Evolutionary conservation across 2,888 invertebrate species (phyloP), one percentile per base, ranked within the genome.

Genomic region (Gibbula magus): DNA sequence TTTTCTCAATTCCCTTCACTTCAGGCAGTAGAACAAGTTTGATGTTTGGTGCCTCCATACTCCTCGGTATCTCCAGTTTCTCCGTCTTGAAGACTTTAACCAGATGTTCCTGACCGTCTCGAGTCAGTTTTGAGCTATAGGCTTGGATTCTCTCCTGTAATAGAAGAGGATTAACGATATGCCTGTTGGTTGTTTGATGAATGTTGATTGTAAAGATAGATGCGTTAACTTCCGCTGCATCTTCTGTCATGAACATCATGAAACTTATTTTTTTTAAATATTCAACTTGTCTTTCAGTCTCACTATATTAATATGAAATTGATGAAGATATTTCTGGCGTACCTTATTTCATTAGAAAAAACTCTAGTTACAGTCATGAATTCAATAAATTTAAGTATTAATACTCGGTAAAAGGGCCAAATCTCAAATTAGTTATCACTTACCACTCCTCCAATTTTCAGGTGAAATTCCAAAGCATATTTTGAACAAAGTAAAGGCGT

Each of bases 371-470:
- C n/a, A n/a, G n/a, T n/a, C n/a, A n/a, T n/a, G n/a, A n/a, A n/a
- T n/a, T n/a, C n/a, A n/a, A n/a, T n/a, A n/a, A n/a, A n/a, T n/a
- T n/a, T n/a, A n/a, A n/a, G n/a, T n/a, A n/a, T n/a, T n/a, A n/a
- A n/a, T n/a, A n/a, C n/a, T n/a, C n/a, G n/a, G n/a, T n/a, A n/a
- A n/a, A n/a, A n/a, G n/a, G n/a, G n/a, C n/a, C n/a, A n/a, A n/a
- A n/a, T n/a, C n/a, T n/a, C n/a, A n/a, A n/a, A n/a, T n/a, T 45
- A 45, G 13, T 45, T 1, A 8, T 8, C 13, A 54, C 83, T 83
- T 35, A 87, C 89, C 83, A 84, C 74, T 61, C 89, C 89, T 22
- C 90, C 90, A 2, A 89, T 77, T 10, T 82, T 80, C 29, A 86
- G 61, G 78, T 86, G 87, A 80, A 89, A 89, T 67, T 86, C 53